Conservation (phyloP, 2,888 invertebrate species). For the Ochlodes sylvanus region DNA sequence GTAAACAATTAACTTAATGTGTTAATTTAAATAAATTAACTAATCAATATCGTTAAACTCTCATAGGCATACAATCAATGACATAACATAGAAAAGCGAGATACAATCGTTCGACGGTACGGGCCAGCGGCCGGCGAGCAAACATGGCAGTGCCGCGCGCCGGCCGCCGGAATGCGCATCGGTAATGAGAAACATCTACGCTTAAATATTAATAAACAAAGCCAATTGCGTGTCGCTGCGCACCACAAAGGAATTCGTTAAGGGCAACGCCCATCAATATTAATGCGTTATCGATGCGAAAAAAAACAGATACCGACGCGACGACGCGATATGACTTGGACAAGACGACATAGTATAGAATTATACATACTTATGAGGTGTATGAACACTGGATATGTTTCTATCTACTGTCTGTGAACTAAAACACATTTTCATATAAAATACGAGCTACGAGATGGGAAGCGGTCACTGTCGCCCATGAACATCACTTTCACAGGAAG, state of each 20-base stretch:
- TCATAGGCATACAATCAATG: neutral
- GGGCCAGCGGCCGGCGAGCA: neutral
- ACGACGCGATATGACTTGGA: neutral
- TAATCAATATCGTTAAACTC: too few species aligned
- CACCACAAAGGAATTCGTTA: conserved; percentile 31
- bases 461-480: too few species aligned
- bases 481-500: too few species aligned
- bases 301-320: neutral
- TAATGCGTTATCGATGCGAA: conserved; percentile 19
- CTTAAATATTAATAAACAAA: conserved; percentile 14
- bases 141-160: neutral
- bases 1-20: too few species aligned
- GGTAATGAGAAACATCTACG: conserved; percentile 20
- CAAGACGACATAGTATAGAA: neutral
- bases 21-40: too few species aligned
- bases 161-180: conserved; percentile 15
- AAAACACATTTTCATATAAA: too few species aligned
- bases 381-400: too few species aligned
- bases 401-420: too few species aligned
- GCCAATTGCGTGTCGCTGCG: conserved; percentile 15
- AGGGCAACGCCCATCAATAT: conserved; percentile 33
- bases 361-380: neutral
- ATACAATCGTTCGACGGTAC: neutral
- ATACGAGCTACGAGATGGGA: too few species aligned
- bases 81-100: neutral